Percentiles rank a stretch among this genome's conserved stretches.
Conservation (phyloP, 1,140 invertebrate species). For the Paralvinella palmiformis region DNA sequence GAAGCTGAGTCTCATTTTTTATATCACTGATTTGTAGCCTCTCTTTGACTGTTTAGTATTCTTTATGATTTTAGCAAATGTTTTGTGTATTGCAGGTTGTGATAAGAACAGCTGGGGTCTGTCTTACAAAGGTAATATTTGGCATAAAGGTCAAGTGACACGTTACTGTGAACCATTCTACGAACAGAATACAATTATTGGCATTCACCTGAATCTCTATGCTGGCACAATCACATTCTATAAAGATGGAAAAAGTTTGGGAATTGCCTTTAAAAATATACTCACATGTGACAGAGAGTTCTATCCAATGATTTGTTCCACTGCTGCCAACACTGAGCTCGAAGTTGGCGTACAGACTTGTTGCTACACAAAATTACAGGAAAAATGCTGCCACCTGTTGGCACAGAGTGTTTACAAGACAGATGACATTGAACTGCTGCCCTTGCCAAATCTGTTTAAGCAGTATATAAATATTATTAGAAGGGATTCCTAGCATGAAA, state of each 20-base stretch:
- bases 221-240: constrained; percentile 31
- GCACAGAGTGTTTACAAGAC: constrained; percentile 21
- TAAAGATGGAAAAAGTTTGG: constrained; percentile 28
- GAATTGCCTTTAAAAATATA: constrained; percentile 31
- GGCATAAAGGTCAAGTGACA: constrained; percentile 27
- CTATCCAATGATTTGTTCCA: constrained; percentile 34
- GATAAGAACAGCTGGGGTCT: constrained; percentile 38
- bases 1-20: neutral
- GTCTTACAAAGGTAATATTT: constrained; percentile 35
- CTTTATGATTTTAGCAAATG: neutral
- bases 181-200: constrained; percentile 30
- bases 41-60: neutral
- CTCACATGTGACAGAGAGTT: constrained; percentile 22
- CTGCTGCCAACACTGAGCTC: constrained; percentile 32
- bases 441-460: neutral
- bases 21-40: neutral
- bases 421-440: neutral
- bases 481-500: too few species aligned
- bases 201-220: constrained; percentile 31
- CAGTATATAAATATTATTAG: too few species aligned
- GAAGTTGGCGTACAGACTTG: constrained; percentile 26
- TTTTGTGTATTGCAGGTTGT: constrained; percentile 24
- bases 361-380: constrained; percentile 29
- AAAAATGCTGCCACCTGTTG: constrained; percentile 29
- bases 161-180: constrained; percentile 36